Evolutionary conservation across 2,888 invertebrate genomes (phyloP), one percentile per base, ranked within the genome.

Genomic region (Rotaria sp.): DNA sequence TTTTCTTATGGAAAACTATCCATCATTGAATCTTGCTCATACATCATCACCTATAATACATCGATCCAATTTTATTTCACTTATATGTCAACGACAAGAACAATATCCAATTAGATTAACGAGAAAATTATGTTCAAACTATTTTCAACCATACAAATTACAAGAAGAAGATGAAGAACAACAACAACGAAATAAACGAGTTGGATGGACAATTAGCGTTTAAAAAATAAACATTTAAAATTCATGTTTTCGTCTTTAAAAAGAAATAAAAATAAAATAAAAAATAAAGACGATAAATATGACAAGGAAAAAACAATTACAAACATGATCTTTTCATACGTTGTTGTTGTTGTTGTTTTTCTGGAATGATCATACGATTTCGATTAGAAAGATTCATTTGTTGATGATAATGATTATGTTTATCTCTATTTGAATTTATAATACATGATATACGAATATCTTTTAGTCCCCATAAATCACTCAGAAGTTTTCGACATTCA

Each of bases 131-230:
- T 67, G 67, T 67, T 67, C 67, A 67, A 67, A 67, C 13, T 67
- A 35, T 30, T 18, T 38, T 30, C 30, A 67, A 15, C 15, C 35
- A 18, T 67, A 38, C 35, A 35, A 67, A 35, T 13, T 35, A 67
- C 67, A 67, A 21, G 67, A 35, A 35, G 35, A 67, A 7, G 35
- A 67, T 7, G 10, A 55, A n/a, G 35, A 57, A 52, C 57, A 38
- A 21, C 21, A 15, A 35, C 35, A 30, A 67, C 30, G 67, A 35
- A 35, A 8, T 4, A 67, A 67, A 15, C 67, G 67, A 30, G 67
- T 67, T 35, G 67, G 67, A 21, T 67, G 67, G 67, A 67, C 67
- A 67, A 67, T 67, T 38, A 67, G 67, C 67, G 67, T 67, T 67
- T 67, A 35, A 67, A 67, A 30, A 38, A 35, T 67, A 50, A 18